Percentiles rank a stretch among this genome's conserved stretches.
Conservation (phyloP, 2,113 vertebrate species). For the Apodemus sylvaticus region DNA sequence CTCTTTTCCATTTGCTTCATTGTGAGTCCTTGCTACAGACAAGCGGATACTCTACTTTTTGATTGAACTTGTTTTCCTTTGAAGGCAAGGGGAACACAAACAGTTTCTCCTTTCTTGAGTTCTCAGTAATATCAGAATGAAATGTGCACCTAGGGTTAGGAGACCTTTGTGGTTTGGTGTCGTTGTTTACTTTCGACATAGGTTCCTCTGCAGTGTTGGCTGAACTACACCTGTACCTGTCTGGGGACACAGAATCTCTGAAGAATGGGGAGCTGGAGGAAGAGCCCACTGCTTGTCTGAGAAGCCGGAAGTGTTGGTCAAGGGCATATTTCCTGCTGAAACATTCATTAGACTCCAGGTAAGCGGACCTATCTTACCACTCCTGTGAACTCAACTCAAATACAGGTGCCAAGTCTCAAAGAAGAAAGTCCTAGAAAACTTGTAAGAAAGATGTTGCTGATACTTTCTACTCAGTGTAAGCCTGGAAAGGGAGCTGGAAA, state of each 20-base stretch:
- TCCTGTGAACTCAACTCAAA: conserved; percentile 62
- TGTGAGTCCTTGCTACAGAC: no score
- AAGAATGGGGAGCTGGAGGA: neutral
- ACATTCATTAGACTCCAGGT: conserved; percentile 58
- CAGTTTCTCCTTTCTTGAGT: neutral
- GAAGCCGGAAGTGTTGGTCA: conserved; percentile 81
- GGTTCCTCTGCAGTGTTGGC: neutral
- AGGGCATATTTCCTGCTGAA: conserved; percentile 80
- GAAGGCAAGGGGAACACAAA: neutral
- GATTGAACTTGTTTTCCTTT: neutral
- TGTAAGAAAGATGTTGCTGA: neutral
- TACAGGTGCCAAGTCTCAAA: neutral
- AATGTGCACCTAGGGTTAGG: neutral
- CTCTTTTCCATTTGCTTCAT: neutral
- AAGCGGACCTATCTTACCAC: conserved; percentile 61
- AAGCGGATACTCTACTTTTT: neutral
- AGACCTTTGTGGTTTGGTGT: neutral
- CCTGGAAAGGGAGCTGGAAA: neutral
- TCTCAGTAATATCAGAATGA: neutral
- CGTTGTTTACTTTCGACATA: neutral
- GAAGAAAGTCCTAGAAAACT: conserved; percentile 13
- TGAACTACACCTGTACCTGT: conserved; percentile 33
- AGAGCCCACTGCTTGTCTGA: conserved; percentile 53
- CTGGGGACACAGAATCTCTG: neutral
- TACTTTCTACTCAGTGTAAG: neutral